These are phyloP conservation scores for Agapornis roseicollis DNA, from an alignment of 2,113 vertebrate species.

Conservation along the genomic window DNA sequence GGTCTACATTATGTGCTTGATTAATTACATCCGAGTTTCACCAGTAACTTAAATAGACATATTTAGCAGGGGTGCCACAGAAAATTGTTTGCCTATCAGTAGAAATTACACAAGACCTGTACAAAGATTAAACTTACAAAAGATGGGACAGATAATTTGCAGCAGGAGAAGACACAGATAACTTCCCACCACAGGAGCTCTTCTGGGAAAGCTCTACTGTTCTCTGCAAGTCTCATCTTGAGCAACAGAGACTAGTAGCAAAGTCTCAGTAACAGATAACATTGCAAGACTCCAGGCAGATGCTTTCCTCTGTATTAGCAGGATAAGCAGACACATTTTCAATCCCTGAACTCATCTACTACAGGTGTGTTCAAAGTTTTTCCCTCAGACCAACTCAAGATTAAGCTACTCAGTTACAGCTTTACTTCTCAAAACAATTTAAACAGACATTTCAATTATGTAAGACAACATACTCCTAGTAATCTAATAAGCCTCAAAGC, in stretches of 20 bases:
- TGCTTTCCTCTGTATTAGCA: neutral
- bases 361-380: neutral
- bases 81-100: neutral
- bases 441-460: neutral
- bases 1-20: neutral
- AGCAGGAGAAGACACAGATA: neutral
- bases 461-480: neutral
- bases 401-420: neutral
- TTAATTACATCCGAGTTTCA: neutral
- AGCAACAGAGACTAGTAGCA: neutral
- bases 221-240: neutral
- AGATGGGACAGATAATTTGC: neutral
- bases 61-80: neutral
- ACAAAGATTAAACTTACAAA: neutral
- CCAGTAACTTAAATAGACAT: neutral
- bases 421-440: neutral
- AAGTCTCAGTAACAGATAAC: neutral
- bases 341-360: neutral
- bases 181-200: neutral
- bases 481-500: neutral
- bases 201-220: neutral
- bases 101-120: neutral
- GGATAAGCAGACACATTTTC: neutral
- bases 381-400: neutral
- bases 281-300: neutral